A percentile compares a stretch with the other conserved stretches of the same genome.
These are phyloP conservation scores for Heliconius erato DNA, from an alignment of 2,888 invertebrate species.

Conservation along the genomic window DNA sequence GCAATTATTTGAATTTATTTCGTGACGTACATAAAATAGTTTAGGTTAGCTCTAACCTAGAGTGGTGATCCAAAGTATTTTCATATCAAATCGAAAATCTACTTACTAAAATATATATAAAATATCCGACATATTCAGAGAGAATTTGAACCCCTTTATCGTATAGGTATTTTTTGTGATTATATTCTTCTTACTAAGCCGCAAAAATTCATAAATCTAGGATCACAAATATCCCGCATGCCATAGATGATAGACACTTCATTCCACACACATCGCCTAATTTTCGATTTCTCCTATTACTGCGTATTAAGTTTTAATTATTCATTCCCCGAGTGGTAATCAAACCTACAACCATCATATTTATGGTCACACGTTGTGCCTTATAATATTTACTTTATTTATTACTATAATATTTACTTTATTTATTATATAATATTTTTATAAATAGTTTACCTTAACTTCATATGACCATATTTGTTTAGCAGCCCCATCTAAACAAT, in stretches of 20 bases:
- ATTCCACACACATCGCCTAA: neutral
- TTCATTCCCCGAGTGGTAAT: no score
- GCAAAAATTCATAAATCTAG: neutral
- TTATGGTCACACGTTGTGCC: no score
- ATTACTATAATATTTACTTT: no score
- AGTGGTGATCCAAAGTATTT: neutral
- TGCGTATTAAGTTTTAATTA: no score
- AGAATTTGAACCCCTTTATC: no score
- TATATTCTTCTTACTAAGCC: neutral
- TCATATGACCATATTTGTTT: conserved; percentile 44
- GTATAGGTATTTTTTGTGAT: neutral
- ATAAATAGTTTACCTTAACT: no score
- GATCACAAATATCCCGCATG: neutral
- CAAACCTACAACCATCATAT: no score
- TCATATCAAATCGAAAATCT: neutral
- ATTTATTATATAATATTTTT: no score
- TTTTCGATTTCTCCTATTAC: no score
- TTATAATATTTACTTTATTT: no score
- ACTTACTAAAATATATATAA: neutral
- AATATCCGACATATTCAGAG: no score
- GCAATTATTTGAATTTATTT: neutral
- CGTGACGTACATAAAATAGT: neutral
- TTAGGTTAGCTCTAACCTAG: neutral
- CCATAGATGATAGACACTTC: neutral
- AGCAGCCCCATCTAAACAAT: conserved; percentile 31